phyloP scores from a whole-genome alignment of 23 tunicate genomes.

The Styela clava region DNA sequence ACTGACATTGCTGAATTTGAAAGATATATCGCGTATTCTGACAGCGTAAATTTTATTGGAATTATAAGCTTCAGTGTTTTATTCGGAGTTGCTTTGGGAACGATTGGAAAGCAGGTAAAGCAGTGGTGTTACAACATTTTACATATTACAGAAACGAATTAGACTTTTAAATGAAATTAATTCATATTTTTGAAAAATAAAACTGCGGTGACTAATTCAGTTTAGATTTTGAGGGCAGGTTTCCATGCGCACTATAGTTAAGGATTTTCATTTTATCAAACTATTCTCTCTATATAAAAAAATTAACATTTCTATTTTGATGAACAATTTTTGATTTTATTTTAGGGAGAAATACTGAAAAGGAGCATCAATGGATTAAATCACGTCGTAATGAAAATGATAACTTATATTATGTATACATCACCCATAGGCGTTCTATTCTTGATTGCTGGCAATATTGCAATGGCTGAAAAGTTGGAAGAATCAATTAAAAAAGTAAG shows the following conservation, averaged over 20 bases:
- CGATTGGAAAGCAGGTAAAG: neutral
- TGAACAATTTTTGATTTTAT: too few species aligned
- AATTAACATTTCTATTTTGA: too few species aligned
- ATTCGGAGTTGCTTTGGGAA: neutral
- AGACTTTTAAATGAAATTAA: too few species aligned
- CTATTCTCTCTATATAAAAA: too few species aligned
- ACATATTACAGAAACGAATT: too few species aligned
- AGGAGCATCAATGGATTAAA: neutral
- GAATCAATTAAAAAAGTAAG: neutral
- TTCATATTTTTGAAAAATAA: too few species aligned
- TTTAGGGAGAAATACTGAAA: neutral
- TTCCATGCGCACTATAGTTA: too few species aligned
- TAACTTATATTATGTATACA: neutral
- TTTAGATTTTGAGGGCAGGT: too few species aligned
- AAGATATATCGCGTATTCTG: neutral
- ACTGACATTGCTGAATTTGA: neutral
- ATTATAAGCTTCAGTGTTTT: neutral
- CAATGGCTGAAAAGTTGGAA: conserved; percentile 7
- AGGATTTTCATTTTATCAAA: too few species aligned
- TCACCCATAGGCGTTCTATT: neutral
- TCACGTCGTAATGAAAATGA: neutral
- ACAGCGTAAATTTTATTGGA: neutral
- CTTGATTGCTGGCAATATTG: neutral
- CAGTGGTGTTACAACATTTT: neutral
- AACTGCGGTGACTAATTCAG: too few species aligned